These are phyloP conservation scores for Selene dorsalis DNA, from an alignment of 2,797 vertebrate species.

Conservation along the genomic window DNA sequence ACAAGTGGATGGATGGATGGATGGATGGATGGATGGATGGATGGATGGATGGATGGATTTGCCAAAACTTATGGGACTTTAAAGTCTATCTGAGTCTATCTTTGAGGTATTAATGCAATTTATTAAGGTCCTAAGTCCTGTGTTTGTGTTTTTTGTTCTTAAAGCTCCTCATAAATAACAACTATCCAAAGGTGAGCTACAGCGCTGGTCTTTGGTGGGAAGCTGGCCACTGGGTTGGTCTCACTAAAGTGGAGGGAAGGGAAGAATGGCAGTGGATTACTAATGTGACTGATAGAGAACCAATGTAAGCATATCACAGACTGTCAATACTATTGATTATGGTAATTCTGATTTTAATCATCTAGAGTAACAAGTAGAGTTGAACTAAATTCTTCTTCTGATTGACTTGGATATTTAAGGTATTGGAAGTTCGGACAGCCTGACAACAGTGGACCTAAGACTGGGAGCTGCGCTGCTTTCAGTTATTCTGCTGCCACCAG, in stretches of 20 bases:
- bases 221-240: conserved; percentile 71
- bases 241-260: conserved; percentile 21
- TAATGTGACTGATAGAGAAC: conserved; percentile 56
- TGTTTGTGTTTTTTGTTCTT: conserved; percentile 13
- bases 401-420: conserved; percentile 44
- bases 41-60: too few species aligned
- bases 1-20: too few species aligned
- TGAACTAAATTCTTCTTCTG: not conserved
- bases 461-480: conserved; percentile 61
- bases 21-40: too few species aligned
- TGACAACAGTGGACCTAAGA: not conserved
- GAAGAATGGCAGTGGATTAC: conserved; percentile 73
- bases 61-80: not conserved
- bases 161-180: conserved; percentile 50
- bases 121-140: not conserved
- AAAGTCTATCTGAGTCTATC: not conserved
- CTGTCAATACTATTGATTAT: not conserved
- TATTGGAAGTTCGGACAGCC: conserved; percentile 68
- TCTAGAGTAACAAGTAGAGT: not conserved
- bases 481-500: not conserved
- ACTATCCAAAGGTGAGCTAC: not conserved
- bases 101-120: not conserved
- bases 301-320: conserved; percentile 49
- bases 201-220: conserved; percentile 16
- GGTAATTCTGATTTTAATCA: not conserved